Conservation (phyloP, 37 sponge, comb jelly and placozoan species). For the Oscarella lobularis region DNA sequence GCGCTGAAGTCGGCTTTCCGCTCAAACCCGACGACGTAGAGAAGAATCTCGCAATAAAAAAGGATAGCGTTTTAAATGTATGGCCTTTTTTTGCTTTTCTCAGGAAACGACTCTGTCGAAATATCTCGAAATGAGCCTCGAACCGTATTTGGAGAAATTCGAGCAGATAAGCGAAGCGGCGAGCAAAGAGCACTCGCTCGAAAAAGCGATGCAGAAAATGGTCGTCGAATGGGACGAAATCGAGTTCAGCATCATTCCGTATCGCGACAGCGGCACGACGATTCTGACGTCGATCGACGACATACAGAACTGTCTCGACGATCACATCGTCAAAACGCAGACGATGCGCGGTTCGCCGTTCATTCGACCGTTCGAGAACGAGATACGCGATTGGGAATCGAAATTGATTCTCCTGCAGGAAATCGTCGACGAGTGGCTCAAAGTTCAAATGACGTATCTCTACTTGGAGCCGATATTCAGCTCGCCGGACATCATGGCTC, state of each 20-base stretch:
- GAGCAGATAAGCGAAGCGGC: conserved; percentile 97
- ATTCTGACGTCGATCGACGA: conserved; percentile 93
- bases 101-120: conserved; percentile 73
- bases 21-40: conserved; percentile 70
- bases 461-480: conserved; percentile 99
- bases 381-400: conserved; percentile 92
- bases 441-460: conserved; percentile 98
- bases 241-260: conserved; percentile 71
- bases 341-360: conserved; percentile 99
- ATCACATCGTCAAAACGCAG: conserved; percentile 99
- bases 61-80: background rate
- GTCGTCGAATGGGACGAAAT: conserved; percentile 89
- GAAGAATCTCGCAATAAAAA: background rate
- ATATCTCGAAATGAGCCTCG: conserved; percentile 87
- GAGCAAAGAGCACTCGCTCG: conserved; percentile 92
- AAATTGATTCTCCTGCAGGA: conserved; percentile 90
- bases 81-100: background rate
- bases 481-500: conserved; percentile 99
- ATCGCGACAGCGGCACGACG: conserved; percentile 96
- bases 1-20: conserved; percentile 65
- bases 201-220: conserved; percentile 98
- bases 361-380: conserved; percentile 90
- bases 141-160: conserved; percentile 89
- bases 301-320: conserved; percentile 93
- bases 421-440: conserved; percentile 98